Evolutionary conservation across 2,113 vertebrate species (phyloP), one percentile per base, ranked within the genome.

Genomic region (Lepisosteus oculatus): DNA sequence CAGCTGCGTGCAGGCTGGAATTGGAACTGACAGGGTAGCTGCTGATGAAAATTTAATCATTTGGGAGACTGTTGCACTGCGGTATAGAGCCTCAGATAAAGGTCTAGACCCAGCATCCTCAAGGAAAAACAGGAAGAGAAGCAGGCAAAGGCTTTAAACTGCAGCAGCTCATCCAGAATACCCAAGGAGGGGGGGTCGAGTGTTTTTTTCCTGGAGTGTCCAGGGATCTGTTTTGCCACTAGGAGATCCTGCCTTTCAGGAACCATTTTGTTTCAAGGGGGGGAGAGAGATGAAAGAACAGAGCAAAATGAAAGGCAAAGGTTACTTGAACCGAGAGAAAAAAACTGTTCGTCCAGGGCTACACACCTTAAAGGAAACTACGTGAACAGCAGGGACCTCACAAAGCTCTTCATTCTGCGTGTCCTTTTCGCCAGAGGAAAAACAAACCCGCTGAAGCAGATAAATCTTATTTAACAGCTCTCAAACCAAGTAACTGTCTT

Each of bases 31-130:
- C 77, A 75, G 70, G 55, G 45, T 51, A 73, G 55, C 65, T 55
- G 73, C 77, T 70, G 73, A 78, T 75, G 73, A 73, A 70, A 51
- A 78, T 70, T 55, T 73, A 29, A 70, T 12, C 70, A 62, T 73
- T 64, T 43, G 55, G 72, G 72, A 70, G 55, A 45, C 67, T 45
- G 43, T 43, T 17, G 65, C 43, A 43, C 67, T 43, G 61, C 29
- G 61, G 6, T 41, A 57, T 65, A 57, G 54, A n/a, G 47, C 29
- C 62, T 55, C 47, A 74, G 54, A 69, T 69, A 69, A 72, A 78
- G 67, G 66, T n/a, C 45, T 66, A 68, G 47, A 57, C 51, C 55
- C 55, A 45, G 3, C 43, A 57, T 71, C 57, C 17, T 45, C 43
- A 65, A 65, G 55, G 68, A 6, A 8, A 61, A 59, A 55, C 17